A percentile compares a stretch with the other conserved stretches of the same genome.
Conservation (phyloP, 2,113 vertebrate species). For the Nibea coibor region DNA sequence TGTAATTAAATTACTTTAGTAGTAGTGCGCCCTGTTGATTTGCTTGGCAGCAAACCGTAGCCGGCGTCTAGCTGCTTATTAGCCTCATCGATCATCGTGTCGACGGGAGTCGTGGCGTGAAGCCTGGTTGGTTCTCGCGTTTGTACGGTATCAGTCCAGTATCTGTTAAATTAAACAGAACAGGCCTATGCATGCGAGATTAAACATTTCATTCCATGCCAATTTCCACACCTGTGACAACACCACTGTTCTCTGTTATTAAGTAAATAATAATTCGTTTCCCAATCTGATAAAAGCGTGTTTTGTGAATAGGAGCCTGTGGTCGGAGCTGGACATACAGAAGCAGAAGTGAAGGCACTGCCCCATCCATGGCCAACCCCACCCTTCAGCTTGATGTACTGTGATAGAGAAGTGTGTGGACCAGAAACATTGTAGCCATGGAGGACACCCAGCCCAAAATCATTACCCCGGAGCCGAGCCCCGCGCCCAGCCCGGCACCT, state of each 20-base stretch:
- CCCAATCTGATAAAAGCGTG: conserved; percentile 32
- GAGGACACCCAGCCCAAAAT: conserved; percentile 70
- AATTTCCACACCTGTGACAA: conserved; percentile 12
- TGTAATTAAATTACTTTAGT: background rate
- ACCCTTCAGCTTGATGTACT: conserved; percentile 41
- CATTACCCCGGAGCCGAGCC: conserved; percentile 42
- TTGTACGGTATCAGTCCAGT: background rate
- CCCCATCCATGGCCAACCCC: conserved; percentile 62
- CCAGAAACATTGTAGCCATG: conserved; percentile 62
- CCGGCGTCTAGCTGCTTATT: background rate
- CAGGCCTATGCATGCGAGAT: background rate
- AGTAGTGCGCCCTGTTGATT: background rate
- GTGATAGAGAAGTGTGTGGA: conserved; percentile 48
- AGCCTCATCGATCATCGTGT: background rate
- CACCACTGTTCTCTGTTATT: background rate
- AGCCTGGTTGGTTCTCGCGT: background rate
- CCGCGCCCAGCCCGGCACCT: conserved; percentile 58
- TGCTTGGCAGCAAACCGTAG: background rate
- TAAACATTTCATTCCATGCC: background rate
- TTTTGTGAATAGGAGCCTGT: conserved; percentile 33
- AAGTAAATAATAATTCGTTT: conserved; percentile 23
- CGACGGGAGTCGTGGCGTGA: background rate
- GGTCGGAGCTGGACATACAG: conserved; percentile 14
- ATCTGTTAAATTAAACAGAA: background rate
- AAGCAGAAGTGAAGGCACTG: conserved; percentile 35